Percentiles rank a stretch among this genome's conserved stretches.
Conservation (phyloP, 2,113 vertebrate genomes). For the Myiopsitta monachus region DNA sequence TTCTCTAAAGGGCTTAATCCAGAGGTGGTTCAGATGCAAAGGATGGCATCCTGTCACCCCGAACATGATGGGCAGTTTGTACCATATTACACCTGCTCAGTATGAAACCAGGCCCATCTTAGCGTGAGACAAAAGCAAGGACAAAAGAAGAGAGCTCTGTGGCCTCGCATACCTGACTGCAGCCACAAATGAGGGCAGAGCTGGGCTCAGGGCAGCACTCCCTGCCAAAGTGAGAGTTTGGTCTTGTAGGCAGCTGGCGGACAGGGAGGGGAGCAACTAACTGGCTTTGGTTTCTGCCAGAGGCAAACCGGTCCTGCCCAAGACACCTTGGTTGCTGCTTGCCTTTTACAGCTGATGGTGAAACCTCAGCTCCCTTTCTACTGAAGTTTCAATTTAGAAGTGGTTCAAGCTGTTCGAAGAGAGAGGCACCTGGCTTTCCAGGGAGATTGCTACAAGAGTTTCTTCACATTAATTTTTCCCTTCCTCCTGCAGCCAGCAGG, state of each 20-base stretch:
- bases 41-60: not conserved
- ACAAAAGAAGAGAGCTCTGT: not conserved
- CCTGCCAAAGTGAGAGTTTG: not conserved
- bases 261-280: not conserved
- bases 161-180: not conserved
- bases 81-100: not conserved
- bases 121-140: not conserved
- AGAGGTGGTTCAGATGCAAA: not conserved
- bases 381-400: not conserved
- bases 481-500: not conserved
- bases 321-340: not conserved
- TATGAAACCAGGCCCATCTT: rapidly evolving
- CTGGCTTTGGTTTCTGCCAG: not conserved
- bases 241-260: not conserved
- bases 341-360: not conserved
- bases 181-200: not conserved
- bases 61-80: rapidly evolving
- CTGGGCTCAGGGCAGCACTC: rapidly evolving
- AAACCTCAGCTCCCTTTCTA: not conserved
- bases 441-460: not conserved
- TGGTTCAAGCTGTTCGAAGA: not conserved
- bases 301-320: not conserved
- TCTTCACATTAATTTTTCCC: not conserved
- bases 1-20: not conserved
- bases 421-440: not conserved